These are phyloP conservation scores for Caradrina clavipalpis DNA, from an alignment of 2,888 invertebrate genomes.

Conservation along the genomic window DNA sequence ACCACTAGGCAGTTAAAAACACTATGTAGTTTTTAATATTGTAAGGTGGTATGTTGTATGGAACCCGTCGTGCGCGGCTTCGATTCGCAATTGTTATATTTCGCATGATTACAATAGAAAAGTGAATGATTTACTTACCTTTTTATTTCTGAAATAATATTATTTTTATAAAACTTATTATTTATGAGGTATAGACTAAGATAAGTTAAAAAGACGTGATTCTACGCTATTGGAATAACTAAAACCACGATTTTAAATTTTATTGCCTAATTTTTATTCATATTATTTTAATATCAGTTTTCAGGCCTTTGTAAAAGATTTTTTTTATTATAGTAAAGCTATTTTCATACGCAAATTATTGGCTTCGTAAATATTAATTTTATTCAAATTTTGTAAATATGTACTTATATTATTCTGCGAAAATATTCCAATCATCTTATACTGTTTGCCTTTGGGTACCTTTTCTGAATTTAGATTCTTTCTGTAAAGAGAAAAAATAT, in stretches of 20 bases:
- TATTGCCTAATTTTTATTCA: slow-evolving; percentile 26
- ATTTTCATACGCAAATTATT: neutral
- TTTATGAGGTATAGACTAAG: slow-evolving; percentile 22
- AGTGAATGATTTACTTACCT: slow-evolving; percentile 11
- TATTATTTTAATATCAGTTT: slow-evolving; percentile 14
- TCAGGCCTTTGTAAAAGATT: neutral
- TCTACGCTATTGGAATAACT: slow-evolving; percentile 34
- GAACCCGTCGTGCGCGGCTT: too few relatives aligned
- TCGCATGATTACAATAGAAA: slow-evolving; percentile 27
- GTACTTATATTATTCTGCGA: too few relatives aligned
- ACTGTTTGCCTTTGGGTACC: too few relatives aligned
- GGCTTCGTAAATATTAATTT: neutral
- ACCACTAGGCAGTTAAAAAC: too few relatives aligned
- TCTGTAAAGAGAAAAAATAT: neutral
- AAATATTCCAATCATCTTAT: too few relatives aligned
- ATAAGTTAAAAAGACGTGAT: slow-evolving; percentile 14
- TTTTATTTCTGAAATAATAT: slow-evolving; percentile 21
- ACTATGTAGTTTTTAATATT: too few relatives aligned
- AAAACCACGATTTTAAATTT: slow-evolving; percentile 5
- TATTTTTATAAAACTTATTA: slow-evolving; percentile 25
- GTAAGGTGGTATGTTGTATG: too few relatives aligned
- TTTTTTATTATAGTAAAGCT: neutral
- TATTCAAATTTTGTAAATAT: neutral
- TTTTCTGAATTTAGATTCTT: neutral
- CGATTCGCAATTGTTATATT: slow-evolving; percentile 19